phyloP scores from a whole-genome alignment of 2,113 vertebrate genomes.

The Poicephalus meyeri region DNA sequence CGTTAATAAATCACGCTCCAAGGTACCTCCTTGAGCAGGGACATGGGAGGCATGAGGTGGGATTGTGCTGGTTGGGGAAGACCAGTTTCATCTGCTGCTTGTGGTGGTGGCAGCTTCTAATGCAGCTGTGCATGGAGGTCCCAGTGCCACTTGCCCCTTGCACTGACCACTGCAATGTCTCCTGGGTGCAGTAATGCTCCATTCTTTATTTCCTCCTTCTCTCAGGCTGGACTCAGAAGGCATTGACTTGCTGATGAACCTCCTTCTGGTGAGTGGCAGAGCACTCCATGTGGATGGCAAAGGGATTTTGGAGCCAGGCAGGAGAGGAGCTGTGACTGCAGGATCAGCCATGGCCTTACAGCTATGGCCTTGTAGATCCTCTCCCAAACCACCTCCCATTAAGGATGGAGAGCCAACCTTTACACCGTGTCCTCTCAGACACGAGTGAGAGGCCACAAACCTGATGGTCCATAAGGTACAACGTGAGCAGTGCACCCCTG shows the following conservation, averaged over 20 bases:
- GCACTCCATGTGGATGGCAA: background rate
- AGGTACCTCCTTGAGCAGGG: conserved; percentile 74
- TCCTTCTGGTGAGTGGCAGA: conserved; percentile 83
- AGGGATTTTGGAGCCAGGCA: background rate
- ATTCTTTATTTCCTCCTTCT: background rate
- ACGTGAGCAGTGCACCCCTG: accelerated
- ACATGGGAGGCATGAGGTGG: background rate
- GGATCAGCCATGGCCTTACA: background rate
- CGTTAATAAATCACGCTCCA: conserved; percentile 90
- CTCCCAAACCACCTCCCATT: background rate
- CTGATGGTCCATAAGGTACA: accelerated
- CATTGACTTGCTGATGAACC: conserved; percentile 83
- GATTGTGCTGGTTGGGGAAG: background rate
- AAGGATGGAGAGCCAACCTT: background rate
- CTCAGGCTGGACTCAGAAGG: conserved; percentile 91
- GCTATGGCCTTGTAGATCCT: background rate
- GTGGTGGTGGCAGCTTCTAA: background rate
- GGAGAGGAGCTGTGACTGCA: background rate
- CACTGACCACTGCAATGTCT: accelerated
- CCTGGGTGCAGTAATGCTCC: background rate
- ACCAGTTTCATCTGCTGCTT: accelerated
- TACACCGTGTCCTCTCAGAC: background rate
- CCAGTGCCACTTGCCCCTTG: background rate
- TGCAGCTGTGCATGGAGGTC: background rate
- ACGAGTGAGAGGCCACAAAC: background rate